These are phyloP conservation scores for Ischnura elegans DNA, from an alignment of 2,888 invertebrate genomes.

Conservation along the genomic window DNA sequence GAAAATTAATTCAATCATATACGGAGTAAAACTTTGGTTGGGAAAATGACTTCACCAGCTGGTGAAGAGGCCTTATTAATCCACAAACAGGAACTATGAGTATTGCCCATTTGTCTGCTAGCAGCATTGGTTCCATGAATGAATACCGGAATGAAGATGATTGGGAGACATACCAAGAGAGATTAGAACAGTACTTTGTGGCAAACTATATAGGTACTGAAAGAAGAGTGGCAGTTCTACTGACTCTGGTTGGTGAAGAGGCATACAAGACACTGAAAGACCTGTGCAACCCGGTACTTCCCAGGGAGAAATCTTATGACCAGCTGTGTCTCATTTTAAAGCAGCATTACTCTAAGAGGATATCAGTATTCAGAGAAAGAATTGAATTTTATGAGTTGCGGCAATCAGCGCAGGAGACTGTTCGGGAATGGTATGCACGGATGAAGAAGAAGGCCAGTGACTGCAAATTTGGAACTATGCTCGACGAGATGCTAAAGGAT, in stretches of 20 bases:
- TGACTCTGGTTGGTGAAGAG: neutral
- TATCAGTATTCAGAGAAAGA: neutral
- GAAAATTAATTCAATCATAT: too few relatives aligned
- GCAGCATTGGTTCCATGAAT: too few relatives aligned
- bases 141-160: neutral
- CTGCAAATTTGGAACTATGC: neutral
- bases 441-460: neutral
- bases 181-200: too few relatives aligned
- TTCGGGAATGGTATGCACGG: neutral
- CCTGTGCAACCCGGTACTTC: neutral
- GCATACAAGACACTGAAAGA: constrained; percentile 11
- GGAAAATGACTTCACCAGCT: too few relatives aligned
- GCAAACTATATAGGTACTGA: too few relatives aligned
- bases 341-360: neutral
- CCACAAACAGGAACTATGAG: too few relatives aligned
- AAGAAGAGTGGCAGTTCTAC: neutral
- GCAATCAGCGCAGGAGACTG: neutral
- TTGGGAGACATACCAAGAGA: neutral
- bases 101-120: too few relatives aligned
- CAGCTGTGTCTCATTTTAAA: constrained; percentile 12
- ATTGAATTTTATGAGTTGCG: neutral
- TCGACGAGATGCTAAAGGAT: neutral
- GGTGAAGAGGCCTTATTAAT: too few relatives aligned
- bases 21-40: too few relatives aligned
- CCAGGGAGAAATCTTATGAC: neutral